Base-by-base conservation (phyloP, 2,797 vertebrate genomes). In the Crocodylus rhombifer region DNA sequence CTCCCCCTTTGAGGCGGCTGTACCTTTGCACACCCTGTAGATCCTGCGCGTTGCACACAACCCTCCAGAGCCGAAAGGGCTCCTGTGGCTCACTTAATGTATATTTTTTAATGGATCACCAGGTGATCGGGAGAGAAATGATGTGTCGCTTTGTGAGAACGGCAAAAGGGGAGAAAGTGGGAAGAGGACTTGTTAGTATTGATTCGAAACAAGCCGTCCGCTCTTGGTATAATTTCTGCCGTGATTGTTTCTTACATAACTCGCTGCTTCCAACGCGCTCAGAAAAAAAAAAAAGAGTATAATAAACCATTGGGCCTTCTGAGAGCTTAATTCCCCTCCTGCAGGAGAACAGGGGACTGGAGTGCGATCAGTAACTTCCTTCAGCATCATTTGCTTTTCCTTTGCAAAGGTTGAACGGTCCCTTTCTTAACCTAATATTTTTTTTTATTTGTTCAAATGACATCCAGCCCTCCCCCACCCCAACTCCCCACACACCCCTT, bases 371-470 rank as follows among this genome's bases (percentile, higher is more conserved):
- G 82, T 90, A 79, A 87, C 63, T 78, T 82, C 84, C 6, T 58
- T 36, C 71, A 14, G 87, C 84, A 57, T 42, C 82, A 5, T 23
- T 67, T 91, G 80, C 71, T 84, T 96, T 94, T 91, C 82, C 91
- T 84, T 79, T 93, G 91, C 87, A 65, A 92, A 55, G 80, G 80
- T 84, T 93, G 91, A 96, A 91, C 61, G 84, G 90, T 91, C 89
- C 95, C 93, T 90, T 78, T 65, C 80, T 95, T 87, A 84, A 88
- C 94, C 95, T 60, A 14, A 26, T 57, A 33, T 61, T 16, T 86
- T 77, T 83, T 10, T 77, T 93, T 93, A 91, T 95, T 97, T 88
- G 96, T 98, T 98, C 97, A 96, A 98, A 98, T 97, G 98, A 97
- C 98, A 98, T 96, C 97, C 97, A 58, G 12, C 82, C 58, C 80